A percentile compares a stretch with the other conserved stretches of the same genome.
Evolutionary conservation across 2,888 invertebrate species (phyloP).

Genomic region (Polydrusus tereticollis): DNA sequence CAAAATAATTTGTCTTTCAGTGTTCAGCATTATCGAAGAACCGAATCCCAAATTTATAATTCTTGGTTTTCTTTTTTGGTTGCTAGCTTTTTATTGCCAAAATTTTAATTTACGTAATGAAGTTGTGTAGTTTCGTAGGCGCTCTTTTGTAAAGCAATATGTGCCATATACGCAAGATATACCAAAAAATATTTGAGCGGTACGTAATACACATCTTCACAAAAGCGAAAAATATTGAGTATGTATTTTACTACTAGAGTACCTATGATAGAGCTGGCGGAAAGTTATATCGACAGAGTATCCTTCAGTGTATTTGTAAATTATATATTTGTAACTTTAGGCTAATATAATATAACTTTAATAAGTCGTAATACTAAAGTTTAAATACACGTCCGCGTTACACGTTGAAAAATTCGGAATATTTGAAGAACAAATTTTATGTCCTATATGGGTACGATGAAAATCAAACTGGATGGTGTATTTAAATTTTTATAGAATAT

Average conservation of each 20-base stretch:
- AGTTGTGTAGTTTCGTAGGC: constrained; percentile 33
- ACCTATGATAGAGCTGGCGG: constrained; percentile 65
- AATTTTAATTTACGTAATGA: constrained; percentile 20
- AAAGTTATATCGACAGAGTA: constrained; percentile 61
- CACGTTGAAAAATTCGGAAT: too few relatives aligned
- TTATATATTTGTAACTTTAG: constrained; percentile 65
- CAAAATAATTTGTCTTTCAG: background rate
- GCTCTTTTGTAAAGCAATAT: constrained; percentile 46
- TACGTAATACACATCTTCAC: constrained; percentile 30
- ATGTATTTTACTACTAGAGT: constrained; percentile 65
- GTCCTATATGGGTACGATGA: too few relatives aligned
- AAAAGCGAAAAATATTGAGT: constrained; percentile 33
- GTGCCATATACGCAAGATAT: constrained; percentile 48
- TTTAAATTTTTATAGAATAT: constrained; percentile 57
- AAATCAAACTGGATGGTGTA: constrained; percentile 45
- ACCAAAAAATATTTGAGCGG: constrained; percentile 45
- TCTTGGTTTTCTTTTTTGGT: constrained; percentile 39
- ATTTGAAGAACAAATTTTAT: too few relatives aligned
- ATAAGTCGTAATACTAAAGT: constrained; percentile 40
- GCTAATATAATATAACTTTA: constrained; percentile 57
- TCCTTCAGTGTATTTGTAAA: constrained; percentile 61
- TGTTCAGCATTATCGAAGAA: background rate
- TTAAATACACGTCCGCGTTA: constrained; percentile 29
- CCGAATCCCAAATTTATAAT: background rate
- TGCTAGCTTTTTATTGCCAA: constrained; percentile 35